Evolutionary conservation across 1,140 invertebrate species (phyloP), one percentile per base, ranked within the genome.

Genomic region (Lordiphosa collinella): DNA sequence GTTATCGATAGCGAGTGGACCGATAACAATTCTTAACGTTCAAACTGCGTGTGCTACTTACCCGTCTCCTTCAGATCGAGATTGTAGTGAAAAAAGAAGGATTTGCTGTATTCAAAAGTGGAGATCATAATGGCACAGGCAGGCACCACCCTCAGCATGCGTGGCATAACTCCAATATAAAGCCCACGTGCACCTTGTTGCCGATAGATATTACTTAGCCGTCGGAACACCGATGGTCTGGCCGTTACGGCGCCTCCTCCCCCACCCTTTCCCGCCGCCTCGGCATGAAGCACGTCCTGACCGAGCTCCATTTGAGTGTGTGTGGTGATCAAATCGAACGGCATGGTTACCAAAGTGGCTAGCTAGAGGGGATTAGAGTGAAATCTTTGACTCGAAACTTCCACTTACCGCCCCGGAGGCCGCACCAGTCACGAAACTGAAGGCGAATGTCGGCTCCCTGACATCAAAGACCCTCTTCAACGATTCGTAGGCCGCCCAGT

Each of bases 311-410:
- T 98, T 91, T 99, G 98, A 73, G 95, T 93, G 86, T 98, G 95
- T 2, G 98, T 99, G 91, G 99, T 99, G 0, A 99, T 94, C 10
- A 99, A 97, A 91, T 99, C 98, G 91, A 99, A 99, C 12, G 98
- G 98, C 71, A 97, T 92, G 2, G 98, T 99, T 2, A 97, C 67
- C 36, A 96, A 90, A 7, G 96, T 96, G 40, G 98, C 97, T 74
- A 98, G 85, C 96, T 98, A 25, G 2, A 34, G 14, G 11, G 12
- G 9, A 14, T 29, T 9, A 38, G 6, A 34, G 25, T 25, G 6
- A 0, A 25, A 7, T 7, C 9, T 32, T 9, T 14, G 1, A 5
- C 10, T 3, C 10, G 6, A 29, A 47, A 34, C 29, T 57, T 31
- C 46, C 16, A 94, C 95, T 93, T 92, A 98, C 96, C 86, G 93